A percentile compares a stretch with the other conserved stretches of the same genome.
These are phyloP conservation scores for Xyrichtys novacula DNA, from an alignment of 2,797 vertebrate genomes.

Conservation along the genomic window DNA sequence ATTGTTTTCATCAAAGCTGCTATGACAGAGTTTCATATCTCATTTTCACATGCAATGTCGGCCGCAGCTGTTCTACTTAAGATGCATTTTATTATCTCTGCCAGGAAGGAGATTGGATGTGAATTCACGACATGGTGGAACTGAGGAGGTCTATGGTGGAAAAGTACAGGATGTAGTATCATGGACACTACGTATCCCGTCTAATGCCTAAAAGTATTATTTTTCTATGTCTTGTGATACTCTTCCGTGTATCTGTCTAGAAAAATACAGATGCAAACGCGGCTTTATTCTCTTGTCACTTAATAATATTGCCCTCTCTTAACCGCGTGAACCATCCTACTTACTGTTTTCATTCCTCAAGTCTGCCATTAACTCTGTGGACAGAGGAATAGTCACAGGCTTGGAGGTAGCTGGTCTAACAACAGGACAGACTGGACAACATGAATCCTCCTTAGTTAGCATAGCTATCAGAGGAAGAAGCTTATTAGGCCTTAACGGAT, in stretches of 20 bases:
- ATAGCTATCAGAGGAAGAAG: slow-evolving; percentile 68
- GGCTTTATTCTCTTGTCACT: slow-evolving; percentile 15
- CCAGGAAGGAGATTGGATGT: slow-evolving; percentile 17
- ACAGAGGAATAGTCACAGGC: slow-evolving; percentile 27
- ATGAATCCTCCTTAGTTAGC: slow-evolving; percentile 45
- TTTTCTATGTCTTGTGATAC: background rate
- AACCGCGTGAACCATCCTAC: background rate
- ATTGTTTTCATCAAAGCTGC: slow-evolving; percentile 22
- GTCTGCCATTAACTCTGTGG: slow-evolving; percentile 28
- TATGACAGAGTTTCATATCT: slow-evolving; percentile 1
- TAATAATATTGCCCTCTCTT: slow-evolving; percentile 9
- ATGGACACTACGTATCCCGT: slow-evolving; percentile 1
- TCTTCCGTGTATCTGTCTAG: background rate
- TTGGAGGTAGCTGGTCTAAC: slow-evolving; percentile 30
- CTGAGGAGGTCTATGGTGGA: too few relatives aligned
- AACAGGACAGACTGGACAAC: slow-evolving; percentile 22
- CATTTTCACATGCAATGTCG: slow-evolving; percentile 29
- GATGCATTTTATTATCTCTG: slow-evolving; percentile 6
- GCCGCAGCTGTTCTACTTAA: slow-evolving; percentile 38
- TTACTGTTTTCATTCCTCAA: slow-evolving; percentile 45
- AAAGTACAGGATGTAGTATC: background rate
- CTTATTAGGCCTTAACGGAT: slow-evolving; percentile 68
- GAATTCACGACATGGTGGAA: too few relatives aligned
- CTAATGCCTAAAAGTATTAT: background rate
- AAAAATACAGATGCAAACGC: slow-evolving; percentile 1